Evolutionary conservation across 2,113 vertebrate species (phyloP), one percentile per base, ranked within the genome.

Genomic region (Carlito syrichta): DNA sequence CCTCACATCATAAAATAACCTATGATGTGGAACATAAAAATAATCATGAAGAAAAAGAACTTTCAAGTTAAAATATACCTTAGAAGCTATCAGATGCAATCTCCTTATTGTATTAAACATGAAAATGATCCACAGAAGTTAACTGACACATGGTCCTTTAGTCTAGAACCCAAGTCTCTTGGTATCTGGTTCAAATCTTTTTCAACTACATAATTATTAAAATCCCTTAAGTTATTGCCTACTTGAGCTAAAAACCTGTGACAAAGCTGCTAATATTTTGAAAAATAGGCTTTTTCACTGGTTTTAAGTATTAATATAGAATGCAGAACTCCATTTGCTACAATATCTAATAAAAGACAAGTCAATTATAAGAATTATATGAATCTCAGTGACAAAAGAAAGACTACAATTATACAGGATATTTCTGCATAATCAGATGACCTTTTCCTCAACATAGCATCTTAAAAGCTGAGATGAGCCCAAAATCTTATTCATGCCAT

Each of bases 331-430:
- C 50, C 3, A 68, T 56, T 43, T 62, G 56, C 81, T 54, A 69
- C 16, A 52, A 40, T 50, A 54, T 20, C 60, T 93, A 91, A 78
- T 71, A 63, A 91, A 94, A 93, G 63, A 71, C 62, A 93, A 86
- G 22, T 16, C 13, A n/a, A n/a, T n/a, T n/a, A n/a, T n/a, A 95
- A 85, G 45, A 91, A 94, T 88, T 90, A 58, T 74, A 83, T 92
- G 54, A 89, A 45, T 89, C 93, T 86, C 45, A 60, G 11, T 86
- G 54, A 91, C 78, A 86, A 91, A 95, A n/a, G n/a, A 88, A 89
- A 93, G 45, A 13, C 45, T 66, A 35, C 20, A 86, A 94, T 88
- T 91, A 90, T 6, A 35, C 66, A 81, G 35, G 32, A 74, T 74
- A 91, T 50, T 95, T 91, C 76, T 94, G 1, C 62, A 52, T 89